These are phyloP conservation scores for Silvanus unidentatus DNA, from an alignment of 2,888 invertebrate genomes.

Conservation along the genomic window DNA sequence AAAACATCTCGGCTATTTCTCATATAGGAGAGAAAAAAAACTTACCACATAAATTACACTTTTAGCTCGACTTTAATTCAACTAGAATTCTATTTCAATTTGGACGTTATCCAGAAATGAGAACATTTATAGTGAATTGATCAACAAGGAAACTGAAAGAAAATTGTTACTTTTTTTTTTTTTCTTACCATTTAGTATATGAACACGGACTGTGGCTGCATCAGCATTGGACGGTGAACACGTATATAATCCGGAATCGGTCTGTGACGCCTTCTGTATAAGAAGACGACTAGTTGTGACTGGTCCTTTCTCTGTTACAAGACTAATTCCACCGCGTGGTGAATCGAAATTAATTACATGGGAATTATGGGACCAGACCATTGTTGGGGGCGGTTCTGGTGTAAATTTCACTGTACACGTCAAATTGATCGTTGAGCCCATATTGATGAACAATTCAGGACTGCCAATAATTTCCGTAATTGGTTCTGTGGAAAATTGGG, in stretches of 20 bases:
- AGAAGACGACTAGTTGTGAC: constrained; percentile 77
- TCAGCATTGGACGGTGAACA: constrained; percentile 82
- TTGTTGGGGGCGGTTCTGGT: constrained; percentile 76
- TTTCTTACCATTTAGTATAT: constrained; percentile 77
- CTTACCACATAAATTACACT: too few species aligned
- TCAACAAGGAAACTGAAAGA: too few species aligned
- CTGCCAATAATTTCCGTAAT: constrained; percentile 77
- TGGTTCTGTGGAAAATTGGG: constrained; percentile 56
- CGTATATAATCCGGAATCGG: constrained; percentile 77
- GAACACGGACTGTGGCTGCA: constrained; percentile 71
- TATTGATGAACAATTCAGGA: constrained; percentile 77
- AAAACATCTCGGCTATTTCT: too few species aligned
- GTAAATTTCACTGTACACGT: constrained; percentile 79
- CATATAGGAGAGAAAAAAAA: too few species aligned
- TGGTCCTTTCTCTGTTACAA: constrained; percentile 80
- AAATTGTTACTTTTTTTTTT: not conserved
- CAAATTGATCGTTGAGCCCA: constrained; percentile 82
- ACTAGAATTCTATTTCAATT: too few species aligned
- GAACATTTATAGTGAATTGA: too few species aligned
- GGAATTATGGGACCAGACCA: constrained; percentile 77
- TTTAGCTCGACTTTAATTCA: too few species aligned
- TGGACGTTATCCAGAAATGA: too few species aligned
- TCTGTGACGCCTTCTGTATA: constrained; percentile 73
- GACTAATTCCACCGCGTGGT: constrained; percentile 78
- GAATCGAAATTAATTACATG: constrained; percentile 88